A percentile compares a stretch with the other conserved stretches of the same genome.
Evolutionary conservation across 2,888 invertebrate genomes (phyloP).

Genomic region (Calameuta filiformis): DNA sequence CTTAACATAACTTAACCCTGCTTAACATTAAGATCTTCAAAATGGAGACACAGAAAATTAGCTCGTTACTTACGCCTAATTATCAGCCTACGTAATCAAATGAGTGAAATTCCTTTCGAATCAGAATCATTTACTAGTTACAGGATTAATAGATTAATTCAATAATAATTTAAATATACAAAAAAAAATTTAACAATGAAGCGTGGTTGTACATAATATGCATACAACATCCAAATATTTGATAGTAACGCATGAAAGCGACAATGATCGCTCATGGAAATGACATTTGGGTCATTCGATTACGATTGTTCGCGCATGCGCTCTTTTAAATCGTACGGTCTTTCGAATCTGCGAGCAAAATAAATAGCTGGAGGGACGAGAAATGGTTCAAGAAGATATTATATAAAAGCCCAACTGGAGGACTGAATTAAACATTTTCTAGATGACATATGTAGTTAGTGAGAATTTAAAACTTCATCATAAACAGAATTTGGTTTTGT

Average conservation of each 20-base stretch:
- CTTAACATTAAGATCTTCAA: background rate
- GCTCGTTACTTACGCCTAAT: background rate
- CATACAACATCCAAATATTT: background rate
- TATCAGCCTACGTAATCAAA: background rate
- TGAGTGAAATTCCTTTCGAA: background rate
- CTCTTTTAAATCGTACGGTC: background rate
- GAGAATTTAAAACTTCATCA: conserved; percentile 42
- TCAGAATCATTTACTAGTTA: background rate
- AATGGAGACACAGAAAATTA: background rate
- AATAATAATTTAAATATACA: background rate
- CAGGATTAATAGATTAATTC: background rate
- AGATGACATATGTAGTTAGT: conserved; percentile 49
- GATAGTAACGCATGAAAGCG: background rate
- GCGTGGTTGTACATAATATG: background rate
- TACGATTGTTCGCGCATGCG: background rate
- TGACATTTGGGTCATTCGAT: background rate
- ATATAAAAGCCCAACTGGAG: conserved; percentile 23
- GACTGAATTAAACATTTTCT: conserved; percentile 56
- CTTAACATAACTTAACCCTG: background rate
- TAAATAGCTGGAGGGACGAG: background rate
- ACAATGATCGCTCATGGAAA: background rate
- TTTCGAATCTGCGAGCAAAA: background rate
- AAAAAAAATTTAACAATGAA: background rate
- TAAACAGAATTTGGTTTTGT: conserved; percentile 45
- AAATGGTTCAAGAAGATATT: background rate